Evolutionary conservation across 2,113 vertebrate species (phyloP).

Genomic region (Chunga burmeisteri): DNA sequence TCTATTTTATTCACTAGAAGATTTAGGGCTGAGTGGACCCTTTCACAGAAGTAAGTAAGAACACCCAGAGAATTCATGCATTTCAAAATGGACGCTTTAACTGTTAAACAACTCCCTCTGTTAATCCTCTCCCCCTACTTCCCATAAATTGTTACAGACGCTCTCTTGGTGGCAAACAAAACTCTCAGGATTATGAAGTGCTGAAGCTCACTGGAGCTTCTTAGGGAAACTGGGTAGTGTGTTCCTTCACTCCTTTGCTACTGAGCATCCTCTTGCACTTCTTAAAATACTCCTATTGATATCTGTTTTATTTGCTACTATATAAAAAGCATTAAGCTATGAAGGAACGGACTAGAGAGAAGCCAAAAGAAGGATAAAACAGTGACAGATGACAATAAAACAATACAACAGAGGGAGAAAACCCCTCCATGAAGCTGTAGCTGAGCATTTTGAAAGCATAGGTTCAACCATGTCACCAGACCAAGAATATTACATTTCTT

Average conservation of each 20-base stretch:
- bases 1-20: not conserved
- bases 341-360: not conserved
- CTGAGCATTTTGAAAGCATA: not conserved
- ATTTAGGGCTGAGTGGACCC: not conserved
- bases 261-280: not conserved
- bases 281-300: not conserved
- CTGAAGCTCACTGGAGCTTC: not conserved
- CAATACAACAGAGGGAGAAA: not conserved
- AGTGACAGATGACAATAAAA: not conserved
- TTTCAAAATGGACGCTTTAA: not conserved
- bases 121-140: not conserved
- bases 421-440: not conserved
- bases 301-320: not conserved
- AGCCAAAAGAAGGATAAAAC: not conserved
- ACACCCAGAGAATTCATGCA: fast-evolving
- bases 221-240: not conserved
- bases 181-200: not conserved
- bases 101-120: not conserved
- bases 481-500: not conserved
- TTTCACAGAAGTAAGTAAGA: not conserved
- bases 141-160: not conserved
- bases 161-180: not conserved
- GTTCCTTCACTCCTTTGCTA: not conserved
- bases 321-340: not conserved
- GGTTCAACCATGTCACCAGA: not conserved